Base-by-base conservation (phyloP, 2,797 vertebrate species). In the Cyclopterus lumpus region DNA sequence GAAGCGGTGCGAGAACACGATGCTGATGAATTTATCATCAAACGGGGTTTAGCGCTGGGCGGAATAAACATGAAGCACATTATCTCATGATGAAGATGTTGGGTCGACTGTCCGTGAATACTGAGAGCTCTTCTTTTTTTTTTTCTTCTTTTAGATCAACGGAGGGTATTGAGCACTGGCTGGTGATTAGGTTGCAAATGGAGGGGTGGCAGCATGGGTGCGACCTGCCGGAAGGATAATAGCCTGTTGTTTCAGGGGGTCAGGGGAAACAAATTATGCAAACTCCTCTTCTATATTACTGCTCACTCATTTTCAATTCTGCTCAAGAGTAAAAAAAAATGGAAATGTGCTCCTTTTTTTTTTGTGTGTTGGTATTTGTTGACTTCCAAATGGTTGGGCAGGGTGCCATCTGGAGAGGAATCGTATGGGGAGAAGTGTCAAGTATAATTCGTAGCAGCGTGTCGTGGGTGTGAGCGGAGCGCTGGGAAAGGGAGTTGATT, bases 11-110 rank as follows among this genome's bases (percentile, higher is more conserved):
- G 6, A 65, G 59, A 82, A 82, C 71, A 74, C 59, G 77, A 83
- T 82, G 70, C 77, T 86, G 81, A 93, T 88, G 57, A 85, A 91
- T 93, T 71, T 69, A 91, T 88, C 77, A 86, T 90, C 82, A 91
- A 91, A 89, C 55, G 15, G 83, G 80, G 74, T 85, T 84, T 79
- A 88, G 77, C 32, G 9, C 24, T 49, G 82, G 86, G 84, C 7
- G 44, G 90, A 90, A 91, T 90, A 86, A 87, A 90, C 86, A 91
- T 73, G 83, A 79, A 82, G 68, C 82, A 66, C 85, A 90, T 92
- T 91, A 87, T 85, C 80, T 88, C 49, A 58, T 86, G 86, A 88
- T 89, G 71, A 91, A 89, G 88, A 86, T 77, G 73, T 67, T 62
- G 57, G 73, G 55, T 55, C 24, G 61, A 76, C 79, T 76, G 70